These are phyloP conservation scores for Apostichopus leukothele DNA, from an alignment of 53 echinoderm and acorn worm genomes.

Conservation along the genomic window DNA sequence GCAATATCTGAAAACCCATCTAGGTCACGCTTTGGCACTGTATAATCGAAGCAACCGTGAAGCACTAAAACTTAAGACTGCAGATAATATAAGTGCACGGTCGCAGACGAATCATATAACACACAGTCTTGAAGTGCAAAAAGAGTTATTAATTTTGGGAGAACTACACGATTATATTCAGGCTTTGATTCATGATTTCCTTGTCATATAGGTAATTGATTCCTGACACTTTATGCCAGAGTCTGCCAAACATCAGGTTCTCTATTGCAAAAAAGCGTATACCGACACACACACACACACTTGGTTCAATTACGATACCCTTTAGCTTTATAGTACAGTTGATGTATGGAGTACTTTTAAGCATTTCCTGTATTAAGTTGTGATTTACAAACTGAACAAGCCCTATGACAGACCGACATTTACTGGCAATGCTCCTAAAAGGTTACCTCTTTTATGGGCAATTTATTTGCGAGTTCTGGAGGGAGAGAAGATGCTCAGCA, in stretches of 20 bases:
- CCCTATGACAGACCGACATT: constrained; percentile 29
- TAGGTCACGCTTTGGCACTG: too few species aligned
- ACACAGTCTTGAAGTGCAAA: neutral
- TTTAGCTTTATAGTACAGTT: neutral
- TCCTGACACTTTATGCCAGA: neutral
- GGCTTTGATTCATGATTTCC: constrained; percentile 1
- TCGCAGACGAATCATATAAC: neutral
- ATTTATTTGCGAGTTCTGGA: constrained; percentile 31
- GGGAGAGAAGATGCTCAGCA: neutral
- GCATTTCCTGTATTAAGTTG: constrained; percentile 4
- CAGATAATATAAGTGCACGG: neutral
- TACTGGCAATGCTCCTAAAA: constrained; percentile 36
- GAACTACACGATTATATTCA: neutral
- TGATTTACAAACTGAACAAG: constrained; percentile 41
- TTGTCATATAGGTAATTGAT: neutral
- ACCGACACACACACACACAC: neutral
- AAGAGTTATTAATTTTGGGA: constrained; percentile 2
- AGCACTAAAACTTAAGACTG: neutral
- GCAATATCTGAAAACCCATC: too few species aligned
- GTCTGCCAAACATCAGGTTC: neutral
- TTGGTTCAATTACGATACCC: neutral
- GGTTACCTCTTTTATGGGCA: constrained; percentile 40
- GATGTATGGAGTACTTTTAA: constrained; percentile 18
- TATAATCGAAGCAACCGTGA: too few species aligned
- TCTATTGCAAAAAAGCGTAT: neutral